Evolutionary conservation across 2,888 invertebrate genomes (phyloP), one percentile per base, ranked within the genome.

Genomic region (Dicycla oo): DNA sequence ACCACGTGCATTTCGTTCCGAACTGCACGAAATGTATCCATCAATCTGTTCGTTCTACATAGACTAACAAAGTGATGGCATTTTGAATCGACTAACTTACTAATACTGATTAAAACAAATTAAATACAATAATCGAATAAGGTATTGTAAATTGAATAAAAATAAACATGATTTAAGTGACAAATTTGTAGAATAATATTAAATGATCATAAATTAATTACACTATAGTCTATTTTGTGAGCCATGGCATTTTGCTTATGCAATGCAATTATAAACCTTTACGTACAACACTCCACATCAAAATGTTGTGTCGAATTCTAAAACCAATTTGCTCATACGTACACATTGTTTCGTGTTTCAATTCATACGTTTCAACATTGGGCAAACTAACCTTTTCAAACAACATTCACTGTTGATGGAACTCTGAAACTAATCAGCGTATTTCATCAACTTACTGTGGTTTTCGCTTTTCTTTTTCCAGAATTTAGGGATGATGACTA

Each of bases 271-370:
- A 67, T 30, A 43, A 61, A 53, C 45, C 0, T 34, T 45, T 10
- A 38, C 5, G 34, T 2, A n/a, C 30, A 66, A 51, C n/a, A 62
- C 13, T 45, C 38, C 26, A 53, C 7, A 30, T 26, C 40, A 53
- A 62, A 53, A 65, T 62, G 26, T 57, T 20, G 13, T 45, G 68
- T 63, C 13, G 23, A 77, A 49, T 77, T 69, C 54, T 66, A 66
- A 77, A 80, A 73, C 56, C 69, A 81, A 77, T 73, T 80, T 56
- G 49, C n/a, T 49, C 57, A 26, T 34, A 81, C 45, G 76, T 57
- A 58, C 54, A 71, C 68, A 77, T 62, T 73, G 53, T 66, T 77
- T 34, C 18, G 40, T 66, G 53, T 69, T 72, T 69, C 65, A 65
- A 65, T 74, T 70, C 47, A 69, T 49, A 74, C 38, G 45, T 67